Conservation (phyloP, 2,797 vertebrate genomes). For the Knipowitschia caucasica region DNA sequence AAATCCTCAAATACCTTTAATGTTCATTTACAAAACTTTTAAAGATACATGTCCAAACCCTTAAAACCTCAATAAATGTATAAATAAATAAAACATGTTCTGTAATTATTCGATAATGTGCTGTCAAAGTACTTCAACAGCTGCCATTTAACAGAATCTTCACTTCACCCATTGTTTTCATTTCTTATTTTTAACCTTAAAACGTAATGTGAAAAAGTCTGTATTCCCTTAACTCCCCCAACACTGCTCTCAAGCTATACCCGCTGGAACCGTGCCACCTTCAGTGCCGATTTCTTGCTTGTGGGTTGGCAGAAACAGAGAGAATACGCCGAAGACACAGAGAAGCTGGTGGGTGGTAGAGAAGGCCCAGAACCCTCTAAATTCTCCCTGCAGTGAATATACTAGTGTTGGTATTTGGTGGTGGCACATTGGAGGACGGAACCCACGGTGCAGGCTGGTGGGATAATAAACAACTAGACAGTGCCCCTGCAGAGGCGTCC, state of each 20-base stretch:
- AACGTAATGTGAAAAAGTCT: too few relatives aligned
- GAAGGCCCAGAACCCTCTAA: constrained; percentile 24
- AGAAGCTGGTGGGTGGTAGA: constrained; percentile 15
- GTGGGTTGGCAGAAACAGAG: constrained; percentile 53
- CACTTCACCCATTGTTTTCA: too few relatives aligned
- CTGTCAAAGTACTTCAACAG: too few relatives aligned
- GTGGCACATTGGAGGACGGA: constrained; percentile 25
- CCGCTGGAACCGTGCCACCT: constrained; percentile 60
- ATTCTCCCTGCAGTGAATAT: constrained; percentile 28
- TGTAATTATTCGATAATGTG: too few relatives aligned
- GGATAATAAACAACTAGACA: constrained; percentile 66
- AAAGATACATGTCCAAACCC: too few relatives aligned
- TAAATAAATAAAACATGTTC: too few relatives aligned
- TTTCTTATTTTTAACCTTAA: too few relatives aligned
- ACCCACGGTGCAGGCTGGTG: constrained; percentile 53
- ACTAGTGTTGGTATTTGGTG: constrained; percentile 30
- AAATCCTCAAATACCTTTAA: too few relatives aligned
- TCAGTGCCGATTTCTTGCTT: constrained; percentile 36
- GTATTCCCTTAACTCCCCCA: too few relatives aligned
- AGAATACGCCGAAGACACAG: constrained; percentile 4
- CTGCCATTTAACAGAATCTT: too few relatives aligned
- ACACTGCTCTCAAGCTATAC: constrained; percentile 44
- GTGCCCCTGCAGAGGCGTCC: constrained; percentile 64
- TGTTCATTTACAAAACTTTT: too few relatives aligned
- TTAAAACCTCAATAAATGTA: too few relatives aligned